These are phyloP conservation scores for Phengaris arion DNA, from an alignment of 2,888 invertebrate genomes.

Conservation along the genomic window DNA sequence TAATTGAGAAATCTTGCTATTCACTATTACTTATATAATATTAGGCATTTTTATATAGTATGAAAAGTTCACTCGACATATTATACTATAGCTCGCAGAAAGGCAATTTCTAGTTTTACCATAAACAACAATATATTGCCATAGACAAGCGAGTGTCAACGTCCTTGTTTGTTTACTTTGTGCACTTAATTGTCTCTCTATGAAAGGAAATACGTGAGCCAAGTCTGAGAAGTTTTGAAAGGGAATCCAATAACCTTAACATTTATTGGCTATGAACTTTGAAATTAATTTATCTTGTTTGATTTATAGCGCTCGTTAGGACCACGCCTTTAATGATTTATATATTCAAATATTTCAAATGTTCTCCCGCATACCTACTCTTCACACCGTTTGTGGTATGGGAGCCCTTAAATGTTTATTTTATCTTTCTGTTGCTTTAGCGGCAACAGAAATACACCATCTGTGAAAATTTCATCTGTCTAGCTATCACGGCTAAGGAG, in stretches of 20 bases:
- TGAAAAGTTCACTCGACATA: not conserved
- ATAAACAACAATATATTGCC: not conserved
- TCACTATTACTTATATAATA: not conserved
- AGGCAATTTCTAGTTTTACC: not conserved
- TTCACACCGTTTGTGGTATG: too few relatives aligned
- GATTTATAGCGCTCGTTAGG: constrained; percentile 14
- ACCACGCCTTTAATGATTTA: constrained; percentile 7
- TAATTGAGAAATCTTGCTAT: not conserved
- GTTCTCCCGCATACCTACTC: too few relatives aligned
- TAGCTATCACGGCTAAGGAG: too few relatives aligned
- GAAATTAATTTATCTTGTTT: constrained; percentile 13
- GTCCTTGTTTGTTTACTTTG: constrained; percentile 1
- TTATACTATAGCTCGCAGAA: not conserved
- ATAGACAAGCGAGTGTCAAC: constrained; percentile 4
- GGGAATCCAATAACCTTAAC: not conserved
- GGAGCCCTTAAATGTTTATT: too few relatives aligned
- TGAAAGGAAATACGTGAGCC: constrained; percentile 6
- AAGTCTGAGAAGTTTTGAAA: constrained; percentile 18
- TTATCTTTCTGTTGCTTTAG: too few relatives aligned
- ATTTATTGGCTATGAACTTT: constrained; percentile 19
- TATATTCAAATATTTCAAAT: not conserved
- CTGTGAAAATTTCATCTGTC: too few relatives aligned
- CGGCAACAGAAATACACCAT: too few relatives aligned
- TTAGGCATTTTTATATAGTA: not conserved
- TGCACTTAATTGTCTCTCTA: not conserved